Conservation (phyloP, 2,797 vertebrate genomes). For the Triplophysa yarkandensis region DNA sequence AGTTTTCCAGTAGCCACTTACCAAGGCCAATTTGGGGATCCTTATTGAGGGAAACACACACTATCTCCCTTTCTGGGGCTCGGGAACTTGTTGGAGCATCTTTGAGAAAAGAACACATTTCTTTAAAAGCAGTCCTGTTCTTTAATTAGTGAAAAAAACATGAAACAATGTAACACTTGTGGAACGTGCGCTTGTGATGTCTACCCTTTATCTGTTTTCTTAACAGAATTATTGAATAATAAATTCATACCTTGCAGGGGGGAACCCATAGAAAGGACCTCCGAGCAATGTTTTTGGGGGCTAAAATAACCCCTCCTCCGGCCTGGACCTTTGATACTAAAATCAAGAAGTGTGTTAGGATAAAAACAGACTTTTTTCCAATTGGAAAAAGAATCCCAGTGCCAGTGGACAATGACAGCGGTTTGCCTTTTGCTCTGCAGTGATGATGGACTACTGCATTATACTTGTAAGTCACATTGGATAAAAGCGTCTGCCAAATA, state of each 20-base stretch:
- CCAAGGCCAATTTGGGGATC: slow-evolving; percentile 84
- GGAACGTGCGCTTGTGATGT: background rate
- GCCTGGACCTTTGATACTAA: slow-evolving; percentile 67
- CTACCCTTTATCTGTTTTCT: slow-evolving; percentile 1
- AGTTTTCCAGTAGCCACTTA: slow-evolving; percentile 63
- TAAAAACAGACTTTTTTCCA: background rate
- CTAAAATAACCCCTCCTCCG: slow-evolving; percentile 60
- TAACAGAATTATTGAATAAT: slow-evolving; percentile 4
- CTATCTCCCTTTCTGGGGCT: slow-evolving; percentile 77
- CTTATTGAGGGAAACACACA: slow-evolving; percentile 81
- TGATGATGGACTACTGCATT: too few species aligned
- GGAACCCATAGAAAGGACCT: slow-evolving; percentile 60
- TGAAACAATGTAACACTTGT: too few species aligned
- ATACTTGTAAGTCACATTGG: too few species aligned
- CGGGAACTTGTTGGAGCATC: slow-evolving; percentile 62
- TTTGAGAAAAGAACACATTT: slow-evolving; percentile 42
- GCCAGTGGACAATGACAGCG: too few species aligned
- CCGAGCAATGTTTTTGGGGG: slow-evolving; percentile 68
- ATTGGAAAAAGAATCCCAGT: too few species aligned
- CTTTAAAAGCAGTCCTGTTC: background rate
- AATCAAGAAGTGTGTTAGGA: background rate
- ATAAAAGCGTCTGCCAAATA: too few species aligned
- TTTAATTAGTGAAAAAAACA: background rate
- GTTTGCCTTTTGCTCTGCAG: too few species aligned
- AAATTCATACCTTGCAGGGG: slow-evolving; percentile 61